Evolutionary conservation across 2,797 vertebrate genomes (phyloP).

Genomic region (Eurystomus glaucurus): DNA sequence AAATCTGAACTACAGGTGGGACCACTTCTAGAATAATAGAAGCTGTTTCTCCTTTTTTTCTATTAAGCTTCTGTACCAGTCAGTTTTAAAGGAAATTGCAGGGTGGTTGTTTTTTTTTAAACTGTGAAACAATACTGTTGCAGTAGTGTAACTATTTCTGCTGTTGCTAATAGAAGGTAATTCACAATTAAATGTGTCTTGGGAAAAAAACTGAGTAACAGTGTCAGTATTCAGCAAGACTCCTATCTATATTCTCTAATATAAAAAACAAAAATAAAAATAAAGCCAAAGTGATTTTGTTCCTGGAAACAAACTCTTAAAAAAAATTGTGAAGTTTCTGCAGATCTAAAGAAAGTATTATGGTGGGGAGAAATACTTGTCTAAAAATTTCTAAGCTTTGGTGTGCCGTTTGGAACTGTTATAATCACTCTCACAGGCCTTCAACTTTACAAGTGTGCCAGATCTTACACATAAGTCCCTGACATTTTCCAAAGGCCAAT

Average conservation of each 20-base stretch:
- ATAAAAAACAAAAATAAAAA: not conserved
- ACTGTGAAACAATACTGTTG: not conserved
- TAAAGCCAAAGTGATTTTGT: not conserved
- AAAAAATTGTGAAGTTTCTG: not conserved
- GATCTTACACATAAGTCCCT: not conserved
- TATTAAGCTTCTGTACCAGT: not conserved
- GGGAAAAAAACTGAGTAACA: not conserved
- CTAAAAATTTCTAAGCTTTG: not conserved
- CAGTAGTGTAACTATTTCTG: not conserved
- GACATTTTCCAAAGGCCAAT: not conserved
- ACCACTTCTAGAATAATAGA: not conserved
- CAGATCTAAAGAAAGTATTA: not conserved
- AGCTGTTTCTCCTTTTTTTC: not conserved
- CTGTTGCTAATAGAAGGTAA: not conserved
- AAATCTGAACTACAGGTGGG: constrained; percentile 83
- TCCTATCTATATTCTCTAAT: not conserved
- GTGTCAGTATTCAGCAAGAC: not conserved
- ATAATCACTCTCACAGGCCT: not conserved
- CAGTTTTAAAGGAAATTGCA: not conserved
- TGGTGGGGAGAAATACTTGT: not conserved
- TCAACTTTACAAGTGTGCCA: not conserved
- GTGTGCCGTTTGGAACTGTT: not conserved
- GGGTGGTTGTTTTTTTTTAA: not conserved
- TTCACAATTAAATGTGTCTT: not conserved
- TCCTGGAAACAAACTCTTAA: not conserved